These are phyloP conservation scores for Apamea sordens DNA, from an alignment of 2,888 invertebrate genomes.

Conservation along the genomic window DNA sequence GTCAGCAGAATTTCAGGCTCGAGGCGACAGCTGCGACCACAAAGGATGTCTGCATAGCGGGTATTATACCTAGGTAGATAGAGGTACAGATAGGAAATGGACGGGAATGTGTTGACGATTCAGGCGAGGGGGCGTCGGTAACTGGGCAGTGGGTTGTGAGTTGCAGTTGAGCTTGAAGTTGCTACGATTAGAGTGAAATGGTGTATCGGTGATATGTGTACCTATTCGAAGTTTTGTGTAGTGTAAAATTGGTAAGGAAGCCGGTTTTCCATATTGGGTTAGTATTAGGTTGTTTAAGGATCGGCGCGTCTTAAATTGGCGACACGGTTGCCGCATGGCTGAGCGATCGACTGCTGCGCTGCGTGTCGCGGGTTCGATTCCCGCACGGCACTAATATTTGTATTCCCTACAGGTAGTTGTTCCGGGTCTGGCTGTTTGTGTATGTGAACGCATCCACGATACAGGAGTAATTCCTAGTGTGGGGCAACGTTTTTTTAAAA, in stretches of 20 bases:
- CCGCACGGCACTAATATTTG: no score
- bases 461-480: no score
- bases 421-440: no score
- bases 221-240: background rate
- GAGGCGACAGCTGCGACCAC: conserved; percentile 57
- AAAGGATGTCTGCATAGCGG: conserved; percentile 57
- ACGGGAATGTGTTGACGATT: conserved; percentile 20
- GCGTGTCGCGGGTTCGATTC: no score
- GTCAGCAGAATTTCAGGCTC: conserved; percentile 56
- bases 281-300: background rate
- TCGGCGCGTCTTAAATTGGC: no score
- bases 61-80: conserved; percentile 10
- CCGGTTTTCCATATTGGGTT: background rate
- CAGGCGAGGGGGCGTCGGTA: background rate
- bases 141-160: background rate
- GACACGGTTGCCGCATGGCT: no score
- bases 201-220: background rate
- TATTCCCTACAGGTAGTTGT: no score
- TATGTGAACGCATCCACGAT: no score
- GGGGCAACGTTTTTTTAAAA: no score
- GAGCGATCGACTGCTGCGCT: no score
- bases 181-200: background rate
- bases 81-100: conserved; percentile 12
- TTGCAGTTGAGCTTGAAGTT: conserved; percentile 8
- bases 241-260: background rate